A percentile compares a stretch with the other conserved stretches of the same genome.
These are phyloP conservation scores for Triplophysa yarkandensis DNA, from an alignment of 2,797 vertebrate species.

Conservation along the genomic window DNA sequence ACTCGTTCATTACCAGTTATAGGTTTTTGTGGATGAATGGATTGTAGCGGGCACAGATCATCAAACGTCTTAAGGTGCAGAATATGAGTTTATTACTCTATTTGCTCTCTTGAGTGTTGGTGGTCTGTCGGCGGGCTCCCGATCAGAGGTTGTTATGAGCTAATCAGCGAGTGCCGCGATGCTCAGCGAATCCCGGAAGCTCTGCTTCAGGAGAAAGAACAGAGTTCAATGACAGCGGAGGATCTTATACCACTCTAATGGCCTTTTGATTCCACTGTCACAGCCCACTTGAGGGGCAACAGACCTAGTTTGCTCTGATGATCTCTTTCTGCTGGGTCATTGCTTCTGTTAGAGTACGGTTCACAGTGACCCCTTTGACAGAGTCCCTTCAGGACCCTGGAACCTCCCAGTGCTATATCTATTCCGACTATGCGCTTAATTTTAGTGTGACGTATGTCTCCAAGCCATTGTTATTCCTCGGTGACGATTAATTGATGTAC, in stretches of 20 bases:
- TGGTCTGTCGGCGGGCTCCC: constrained; percentile 21
- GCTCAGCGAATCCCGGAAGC: constrained; percentile 26
- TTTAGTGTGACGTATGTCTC: constrained; percentile 9
- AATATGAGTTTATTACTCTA: constrained; percentile 30
- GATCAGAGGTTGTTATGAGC: constrained; percentile 41
- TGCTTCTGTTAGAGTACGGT: constrained; percentile 43
- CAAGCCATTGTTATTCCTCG: constrained; percentile 6
- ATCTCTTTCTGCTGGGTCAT: constrained; percentile 45
- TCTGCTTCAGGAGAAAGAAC: constrained; percentile 18
- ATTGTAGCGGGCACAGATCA: constrained; percentile 14
- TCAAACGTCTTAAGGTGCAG: neutral
- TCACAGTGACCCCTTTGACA: constrained; percentile 39
- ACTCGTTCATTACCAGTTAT: neutral
- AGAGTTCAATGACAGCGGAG: constrained; percentile 39
- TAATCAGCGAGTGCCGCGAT: constrained; percentile 31
- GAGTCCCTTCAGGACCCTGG: constrained; percentile 25
- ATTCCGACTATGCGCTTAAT: constrained; percentile 18
- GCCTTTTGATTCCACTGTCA: constrained; percentile 43
- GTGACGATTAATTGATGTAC: constrained; percentile 39
- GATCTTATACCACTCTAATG: constrained; percentile 43
- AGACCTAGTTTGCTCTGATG: constrained; percentile 48
- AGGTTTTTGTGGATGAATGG: neutral
- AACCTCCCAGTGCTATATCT: neutral
- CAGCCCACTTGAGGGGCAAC: constrained; percentile 47
- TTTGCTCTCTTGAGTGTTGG: constrained; percentile 12